Conservation (phyloP, 2,797 vertebrate species). For the Pangasius larnaudii region DNA sequence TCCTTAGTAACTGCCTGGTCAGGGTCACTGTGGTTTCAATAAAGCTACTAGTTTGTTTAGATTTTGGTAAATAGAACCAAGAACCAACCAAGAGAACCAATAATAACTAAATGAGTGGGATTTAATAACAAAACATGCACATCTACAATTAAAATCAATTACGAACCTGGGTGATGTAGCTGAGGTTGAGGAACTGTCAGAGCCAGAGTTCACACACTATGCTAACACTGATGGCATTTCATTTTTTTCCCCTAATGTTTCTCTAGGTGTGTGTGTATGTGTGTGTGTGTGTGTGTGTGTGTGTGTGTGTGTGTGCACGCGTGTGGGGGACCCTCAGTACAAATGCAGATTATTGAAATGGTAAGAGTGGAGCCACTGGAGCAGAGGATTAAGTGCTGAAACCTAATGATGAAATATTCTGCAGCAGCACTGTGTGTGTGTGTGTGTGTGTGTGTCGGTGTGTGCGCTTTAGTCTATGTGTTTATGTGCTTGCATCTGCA, state of each 20-base stretch:
- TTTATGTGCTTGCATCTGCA: slow-evolving; percentile 53
- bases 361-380: slow-evolving; percentile 75
- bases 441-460: slow-evolving; percentile 34
- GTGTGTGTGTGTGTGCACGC: neutral
- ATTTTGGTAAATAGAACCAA: neutral
- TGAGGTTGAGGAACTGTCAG: neutral
- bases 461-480: neutral
- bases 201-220: neutral
- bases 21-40: neutral
- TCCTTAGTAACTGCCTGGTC: neutral
- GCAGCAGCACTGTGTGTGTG: slow-evolving; percentile 16
- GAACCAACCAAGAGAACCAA: neutral
- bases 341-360: slow-evolving; percentile 82
- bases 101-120: neutral
- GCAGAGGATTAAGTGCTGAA: slow-evolving; percentile 84
- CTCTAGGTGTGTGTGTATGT: neutral
- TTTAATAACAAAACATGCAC: neutral
- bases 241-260: neutral
- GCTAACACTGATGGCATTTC: neutral
- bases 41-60: neutral
- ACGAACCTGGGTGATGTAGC: neutral
- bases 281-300: slow-evolving; percentile 49
- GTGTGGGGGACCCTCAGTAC: slow-evolving; percentile 42
- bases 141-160: neutral
- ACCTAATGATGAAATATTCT: slow-evolving; percentile 84